Conservation (phyloP, 1,140 invertebrate species). For the Phortica variegata region DNA sequence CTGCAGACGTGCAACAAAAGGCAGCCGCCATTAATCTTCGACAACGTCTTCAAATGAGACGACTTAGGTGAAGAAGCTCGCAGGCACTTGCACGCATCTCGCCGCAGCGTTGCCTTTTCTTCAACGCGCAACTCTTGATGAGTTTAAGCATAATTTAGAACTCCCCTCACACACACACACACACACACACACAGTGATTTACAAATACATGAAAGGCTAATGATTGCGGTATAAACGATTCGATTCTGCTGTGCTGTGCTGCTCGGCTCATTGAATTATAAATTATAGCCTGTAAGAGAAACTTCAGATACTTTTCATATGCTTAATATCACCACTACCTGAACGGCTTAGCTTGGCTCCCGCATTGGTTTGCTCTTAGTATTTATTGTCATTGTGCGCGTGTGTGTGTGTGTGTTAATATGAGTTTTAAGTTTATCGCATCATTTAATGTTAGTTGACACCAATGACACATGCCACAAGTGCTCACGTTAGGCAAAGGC, state of each 20-base stretch:
- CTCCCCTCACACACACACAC: constrained; percentile 4
- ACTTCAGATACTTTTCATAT: constrained; percentile 2
- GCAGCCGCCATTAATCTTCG: too few relatives aligned
- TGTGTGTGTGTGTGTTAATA: neutral
- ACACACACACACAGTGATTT: neutral
- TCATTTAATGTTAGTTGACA: too few relatives aligned
- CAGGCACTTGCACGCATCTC: too few relatives aligned
- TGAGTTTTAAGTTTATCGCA: too few relatives aligned
- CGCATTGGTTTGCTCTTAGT: neutral
- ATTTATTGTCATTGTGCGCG: neutral
- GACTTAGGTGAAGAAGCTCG: too few relatives aligned
- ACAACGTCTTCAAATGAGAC: too few relatives aligned
- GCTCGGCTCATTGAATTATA: constrained; percentile 53
- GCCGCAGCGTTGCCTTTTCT: neutral
- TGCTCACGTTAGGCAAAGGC: neutral
- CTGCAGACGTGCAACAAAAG: too few relatives aligned
- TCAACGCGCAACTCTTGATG: neutral
- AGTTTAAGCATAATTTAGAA: neutral
- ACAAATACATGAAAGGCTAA: constrained; percentile 10
- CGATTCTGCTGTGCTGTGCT: constrained; percentile 14
- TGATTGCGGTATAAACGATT: constrained; percentile 26
- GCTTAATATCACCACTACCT: neutral
- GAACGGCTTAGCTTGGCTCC: constrained; percentile 1
- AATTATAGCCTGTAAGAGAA: constrained; percentile 26
- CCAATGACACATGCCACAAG: too few relatives aligned